Base-by-base conservation (phyloP, 1,140 invertebrate genomes). In the Drosophila subobscura region DNA sequence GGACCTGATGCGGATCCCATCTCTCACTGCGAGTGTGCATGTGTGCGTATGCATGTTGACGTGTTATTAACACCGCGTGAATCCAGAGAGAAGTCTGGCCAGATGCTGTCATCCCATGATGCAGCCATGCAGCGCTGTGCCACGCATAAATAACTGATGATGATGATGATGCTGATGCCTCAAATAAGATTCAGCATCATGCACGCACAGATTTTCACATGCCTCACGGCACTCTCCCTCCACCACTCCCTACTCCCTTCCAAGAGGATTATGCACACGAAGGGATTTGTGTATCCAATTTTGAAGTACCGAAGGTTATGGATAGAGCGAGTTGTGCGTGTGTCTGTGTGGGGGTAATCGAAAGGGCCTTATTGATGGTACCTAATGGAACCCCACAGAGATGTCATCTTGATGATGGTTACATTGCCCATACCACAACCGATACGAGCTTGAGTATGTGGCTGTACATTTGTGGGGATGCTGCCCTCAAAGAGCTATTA, bases 61-160 rank as follows among this genome's bases (percentile, higher is more conserved):
- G 80, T 80, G 80, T 80, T 83, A 83, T 83, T 83, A 83, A 84
- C 79, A 79, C 79, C 59, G 79, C 68, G 51, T 50, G 55, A 67
- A 75, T 49, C 63, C 72, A 75, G 56, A 23, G 16, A 16, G 23
- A 2, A 33, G 29, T 40, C 42, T 42, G 47, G 16, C 52, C 79
- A 81, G 74, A 81, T 81, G 79, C 75, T 72, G 70, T 60, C 79
- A 72, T 84, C 74, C 40, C 68, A 56, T 49, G 49, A 68, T 68
- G 66, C 66, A 70, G 68, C 50, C 66, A 49, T 42, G 66, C 66
- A 42, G 42, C 55, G 61, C 60, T 57, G 72, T 73, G 77, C 49
- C 66, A 72, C 60, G 80, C 80, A 84, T 84, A 84, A 79, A 85
- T 85, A 84, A 84, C 76, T 84, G 80, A 84, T 76, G 79, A 60